Evolutionary conservation across 2,797 vertebrate species (phyloP).

Genomic region (Leucoraja ocellata): DNA sequence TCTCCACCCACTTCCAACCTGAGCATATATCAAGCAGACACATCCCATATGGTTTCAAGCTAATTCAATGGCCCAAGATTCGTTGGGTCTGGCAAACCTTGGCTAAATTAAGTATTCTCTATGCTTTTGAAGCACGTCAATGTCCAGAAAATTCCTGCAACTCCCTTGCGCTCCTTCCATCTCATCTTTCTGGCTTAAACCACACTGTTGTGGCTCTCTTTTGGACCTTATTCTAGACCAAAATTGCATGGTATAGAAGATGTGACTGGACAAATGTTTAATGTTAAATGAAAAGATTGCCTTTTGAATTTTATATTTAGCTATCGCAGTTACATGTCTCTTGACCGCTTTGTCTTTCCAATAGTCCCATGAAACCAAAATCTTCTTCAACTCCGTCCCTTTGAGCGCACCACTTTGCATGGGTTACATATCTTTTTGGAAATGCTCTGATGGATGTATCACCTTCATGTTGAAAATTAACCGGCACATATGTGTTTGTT

Average conservation of each 20-base stretch:
- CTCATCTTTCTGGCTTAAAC: neutral
- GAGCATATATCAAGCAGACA: neutral
- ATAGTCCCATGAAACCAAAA: neutral
- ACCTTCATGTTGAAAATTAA: neutral
- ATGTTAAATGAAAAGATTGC: neutral
- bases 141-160: neutral
- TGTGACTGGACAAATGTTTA: neutral
- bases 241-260: neutral
- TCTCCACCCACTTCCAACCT: neutral
- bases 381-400: neutral
- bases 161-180: neutral
- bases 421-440: neutral
- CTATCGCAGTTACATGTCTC: neutral
- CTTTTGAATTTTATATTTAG: neutral
- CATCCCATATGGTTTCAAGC: neutral
- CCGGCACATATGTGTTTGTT: neutral
- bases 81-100: neutral
- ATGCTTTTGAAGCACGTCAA: neutral
- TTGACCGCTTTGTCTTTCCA: neutral
- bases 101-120: neutral
- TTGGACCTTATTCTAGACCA: neutral
- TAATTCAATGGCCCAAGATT: neutral
- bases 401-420: neutral
- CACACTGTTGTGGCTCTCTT: neutral
- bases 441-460: neutral